Conservation (phyloP, 1,140 invertebrate species). For the Apis cerana region DNA sequence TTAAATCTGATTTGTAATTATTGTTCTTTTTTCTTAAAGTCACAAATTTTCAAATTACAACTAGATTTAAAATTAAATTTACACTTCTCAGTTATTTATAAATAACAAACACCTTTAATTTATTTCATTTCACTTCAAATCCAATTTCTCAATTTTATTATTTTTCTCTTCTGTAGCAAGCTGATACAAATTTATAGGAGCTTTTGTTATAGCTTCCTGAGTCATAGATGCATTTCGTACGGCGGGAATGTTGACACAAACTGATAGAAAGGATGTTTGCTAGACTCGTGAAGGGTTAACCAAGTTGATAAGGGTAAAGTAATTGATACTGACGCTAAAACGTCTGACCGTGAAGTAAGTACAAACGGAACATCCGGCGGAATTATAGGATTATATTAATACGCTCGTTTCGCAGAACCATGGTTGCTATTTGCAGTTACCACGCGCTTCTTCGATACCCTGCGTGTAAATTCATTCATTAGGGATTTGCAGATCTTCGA, state of each 20-base stretch:
- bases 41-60: background rate
- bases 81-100: background rate
- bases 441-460: background rate
- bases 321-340: conserved; percentile 46
- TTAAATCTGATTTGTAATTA: too few relatives aligned
- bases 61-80: background rate
- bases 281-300: conserved; percentile 24
- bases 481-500: background rate
- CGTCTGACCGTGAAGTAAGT: conserved; percentile 15
- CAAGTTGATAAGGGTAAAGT: conserved; percentile 49
- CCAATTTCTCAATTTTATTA: conserved; percentile 20
- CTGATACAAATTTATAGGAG: too few relatives aligned
- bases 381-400: conserved; percentile 53
- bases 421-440: background rate
- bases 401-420: background rate
- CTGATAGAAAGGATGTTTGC: background rate
- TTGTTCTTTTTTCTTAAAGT: background rate
- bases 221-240: background rate
- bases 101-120: conserved; percentile 1
- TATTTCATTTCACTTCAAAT: background rate
- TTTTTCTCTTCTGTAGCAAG: background rate
- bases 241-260: conserved; percentile 16
- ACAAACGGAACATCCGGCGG: conserved; percentile 33
- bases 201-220: background rate
- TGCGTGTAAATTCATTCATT: conserved; percentile 9